Conservation (phyloP, 2,113 vertebrate species). For the Leptodactylus fuscus region DNA sequence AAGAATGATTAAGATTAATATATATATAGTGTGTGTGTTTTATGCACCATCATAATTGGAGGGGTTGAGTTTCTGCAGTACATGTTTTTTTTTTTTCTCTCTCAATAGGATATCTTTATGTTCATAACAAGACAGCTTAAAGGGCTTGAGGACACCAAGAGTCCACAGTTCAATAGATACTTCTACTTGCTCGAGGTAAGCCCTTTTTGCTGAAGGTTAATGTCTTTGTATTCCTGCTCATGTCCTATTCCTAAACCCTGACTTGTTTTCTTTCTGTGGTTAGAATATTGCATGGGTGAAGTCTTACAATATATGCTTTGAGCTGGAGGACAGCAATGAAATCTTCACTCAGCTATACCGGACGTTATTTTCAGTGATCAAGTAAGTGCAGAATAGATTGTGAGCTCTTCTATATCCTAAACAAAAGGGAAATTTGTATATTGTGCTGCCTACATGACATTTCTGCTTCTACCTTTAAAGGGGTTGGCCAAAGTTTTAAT, state of each 20-base stretch:
- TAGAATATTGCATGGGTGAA: constrained; percentile 99
- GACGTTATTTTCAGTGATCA: constrained; percentile 97
- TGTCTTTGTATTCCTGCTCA: background rate
- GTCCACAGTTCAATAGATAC: constrained; percentile 98
- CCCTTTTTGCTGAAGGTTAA: background rate
- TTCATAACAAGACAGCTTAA: constrained; percentile 98
- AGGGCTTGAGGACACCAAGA: constrained; percentile 98
- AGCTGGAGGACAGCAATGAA: constrained; percentile 98
- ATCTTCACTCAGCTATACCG: constrained; percentile 98
- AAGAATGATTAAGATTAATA: too few relatives aligned
- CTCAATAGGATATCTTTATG: constrained; percentile 96
- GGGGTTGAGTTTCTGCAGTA: too few relatives aligned
- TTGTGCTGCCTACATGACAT: too few relatives aligned
- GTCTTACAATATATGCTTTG: constrained; percentile 99
- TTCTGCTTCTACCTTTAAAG: too few relatives aligned
- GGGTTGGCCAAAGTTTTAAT: too few relatives aligned
- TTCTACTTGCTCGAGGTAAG: constrained; percentile 98
- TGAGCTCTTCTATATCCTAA: too few relatives aligned
- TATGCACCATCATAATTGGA: too few relatives aligned
- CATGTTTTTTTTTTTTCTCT: too few relatives aligned
- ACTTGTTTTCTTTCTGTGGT: constrained; percentile 27
- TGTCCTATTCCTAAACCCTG: background rate
- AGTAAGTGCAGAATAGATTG: constrained; percentile 81
- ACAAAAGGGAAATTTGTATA: too few relatives aligned
- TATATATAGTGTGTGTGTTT: too few relatives aligned